Percentiles rank a stretch among this genome's conserved stretches.
Conservation (phyloP, 2,797 vertebrate genomes). For the Gobionotothen gibberifrons region DNA sequence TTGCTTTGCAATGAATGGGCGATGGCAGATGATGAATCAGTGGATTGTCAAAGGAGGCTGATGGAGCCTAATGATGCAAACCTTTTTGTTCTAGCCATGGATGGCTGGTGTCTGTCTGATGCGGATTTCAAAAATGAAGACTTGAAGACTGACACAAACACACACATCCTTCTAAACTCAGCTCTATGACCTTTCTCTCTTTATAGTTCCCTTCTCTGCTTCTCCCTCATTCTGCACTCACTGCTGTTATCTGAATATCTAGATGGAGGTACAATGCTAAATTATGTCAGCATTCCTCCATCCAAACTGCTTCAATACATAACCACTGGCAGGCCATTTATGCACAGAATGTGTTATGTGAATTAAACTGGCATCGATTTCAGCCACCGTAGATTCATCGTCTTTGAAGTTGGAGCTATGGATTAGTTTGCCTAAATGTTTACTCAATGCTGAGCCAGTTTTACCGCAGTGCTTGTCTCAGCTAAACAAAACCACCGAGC, state of each 20-base stretch:
- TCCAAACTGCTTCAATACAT: constrained; percentile 25
- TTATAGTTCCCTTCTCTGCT: background rate
- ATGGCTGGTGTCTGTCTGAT: constrained; percentile 11
- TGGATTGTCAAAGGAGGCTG: constrained; percentile 42
- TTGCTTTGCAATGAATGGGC: constrained; percentile 47
- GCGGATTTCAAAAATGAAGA: constrained; percentile 27
- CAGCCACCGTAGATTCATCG: constrained; percentile 44
- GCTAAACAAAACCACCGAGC: constrained; percentile 30
- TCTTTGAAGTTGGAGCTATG: constrained; percentile 29
- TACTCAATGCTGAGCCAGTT: constrained; percentile 31
- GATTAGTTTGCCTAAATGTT: constrained; percentile 55
- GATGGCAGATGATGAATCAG: constrained; percentile 38
- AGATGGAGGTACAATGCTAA: constrained; percentile 36
- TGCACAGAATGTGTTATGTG: constrained; percentile 29
- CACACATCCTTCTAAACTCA: background rate
- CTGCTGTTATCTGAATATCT: constrained; percentile 19
- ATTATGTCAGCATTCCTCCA: constrained; percentile 43
- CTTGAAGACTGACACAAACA: background rate
- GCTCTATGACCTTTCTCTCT: background rate
- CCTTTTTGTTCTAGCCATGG: constrained; percentile 9
- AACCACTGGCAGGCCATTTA: constrained; percentile 23
- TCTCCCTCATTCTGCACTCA: constrained; percentile 3
- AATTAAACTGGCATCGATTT: constrained; percentile 47
- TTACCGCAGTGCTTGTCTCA: constrained; percentile 42
- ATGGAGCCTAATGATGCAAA: constrained; percentile 59